These are phyloP conservation scores for Icerya purchasi DNA, from an alignment of 2,888 invertebrate genomes.

Conservation along the genomic window DNA sequence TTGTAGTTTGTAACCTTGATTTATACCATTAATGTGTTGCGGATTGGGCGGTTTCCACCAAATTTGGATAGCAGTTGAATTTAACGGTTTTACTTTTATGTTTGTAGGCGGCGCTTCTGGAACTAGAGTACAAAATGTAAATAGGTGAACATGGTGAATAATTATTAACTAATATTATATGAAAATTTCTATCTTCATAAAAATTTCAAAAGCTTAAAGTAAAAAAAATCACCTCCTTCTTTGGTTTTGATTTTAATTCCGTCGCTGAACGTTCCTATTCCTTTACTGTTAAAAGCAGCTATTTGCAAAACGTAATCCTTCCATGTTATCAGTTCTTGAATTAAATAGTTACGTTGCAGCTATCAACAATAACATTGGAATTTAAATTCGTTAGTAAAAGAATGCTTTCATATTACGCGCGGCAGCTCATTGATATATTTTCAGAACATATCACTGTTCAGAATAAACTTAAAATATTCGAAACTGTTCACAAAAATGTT, in stretches of 20 bases:
- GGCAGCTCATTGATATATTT: too few species aligned
- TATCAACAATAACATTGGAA: conserved; percentile 22
- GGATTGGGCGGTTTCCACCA: conserved; percentile 95
- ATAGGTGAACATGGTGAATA: not conserved
- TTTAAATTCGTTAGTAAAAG: conserved; percentile 14
- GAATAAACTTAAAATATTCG: too few species aligned
- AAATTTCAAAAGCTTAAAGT: not conserved
- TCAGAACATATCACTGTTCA: too few species aligned
- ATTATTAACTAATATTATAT: not conserved
- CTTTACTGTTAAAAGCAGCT: conserved; percentile 91
- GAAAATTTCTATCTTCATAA: not conserved
- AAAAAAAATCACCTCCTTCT: conserved; percentile 43
- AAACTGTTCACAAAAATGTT: too few species aligned
- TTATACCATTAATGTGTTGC: conserved; percentile 93
- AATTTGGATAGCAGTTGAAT: conserved; percentile 64
- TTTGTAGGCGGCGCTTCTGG: conserved; percentile 81
- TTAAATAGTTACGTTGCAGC: conserved; percentile 70
- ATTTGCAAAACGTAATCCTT: conserved; percentile 92
- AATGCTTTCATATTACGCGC: too few species aligned
- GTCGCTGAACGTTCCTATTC: conserved; percentile 77
- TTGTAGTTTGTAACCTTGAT: conserved; percentile 86
- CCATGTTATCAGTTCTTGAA: conserved; percentile 88
- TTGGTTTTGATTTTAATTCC: conserved; percentile 82
- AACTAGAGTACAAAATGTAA: conserved; percentile 26
- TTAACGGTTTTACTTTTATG: conserved; percentile 51